Evolutionary conservation across 2,888 invertebrate species (phyloP).

Genomic region (Phania funesta): DNA sequence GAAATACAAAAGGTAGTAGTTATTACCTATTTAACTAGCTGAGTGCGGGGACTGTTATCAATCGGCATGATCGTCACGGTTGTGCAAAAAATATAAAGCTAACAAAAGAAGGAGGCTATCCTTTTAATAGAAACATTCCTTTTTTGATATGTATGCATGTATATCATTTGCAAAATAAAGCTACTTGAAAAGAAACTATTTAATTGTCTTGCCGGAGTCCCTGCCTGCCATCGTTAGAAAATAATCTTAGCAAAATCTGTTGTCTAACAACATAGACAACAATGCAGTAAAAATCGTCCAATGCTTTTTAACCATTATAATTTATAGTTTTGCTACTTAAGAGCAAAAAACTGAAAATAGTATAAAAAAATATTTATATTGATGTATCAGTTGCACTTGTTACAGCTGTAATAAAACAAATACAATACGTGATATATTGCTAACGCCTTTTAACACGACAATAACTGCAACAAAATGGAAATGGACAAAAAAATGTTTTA

Average conservation of each 20-base stretch:
- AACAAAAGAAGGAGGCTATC: too few species aligned
- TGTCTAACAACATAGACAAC: conserved; percentile 25
- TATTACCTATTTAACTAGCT: too few species aligned
- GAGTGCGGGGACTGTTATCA: too few species aligned
- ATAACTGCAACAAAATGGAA: not conserved
- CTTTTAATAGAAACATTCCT: too few species aligned
- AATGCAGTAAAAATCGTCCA: conserved; percentile 23
- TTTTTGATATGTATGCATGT: too few species aligned
- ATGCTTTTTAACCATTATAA: conserved; percentile 14
- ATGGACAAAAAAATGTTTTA: not conserved
- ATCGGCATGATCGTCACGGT: too few species aligned
- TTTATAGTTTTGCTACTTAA: conserved; percentile 35
- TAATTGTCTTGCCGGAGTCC: too few species aligned
- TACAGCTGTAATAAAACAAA: conserved; percentile 62
- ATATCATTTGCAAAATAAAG: too few species aligned
- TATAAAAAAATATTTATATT: conserved; percentile 51
- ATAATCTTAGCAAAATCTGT: conserved; percentile 14
- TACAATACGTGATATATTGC: conserved; percentile 63
- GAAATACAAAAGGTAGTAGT: too few species aligned
- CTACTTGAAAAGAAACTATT: too few species aligned
- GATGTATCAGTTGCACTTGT: conserved; percentile 65
- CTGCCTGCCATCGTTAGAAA: conserved; percentile 14
- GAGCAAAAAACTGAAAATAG: not conserved
- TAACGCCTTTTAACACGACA: conserved; percentile 40
- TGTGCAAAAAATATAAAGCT: too few species aligned